Evolutionary conservation across 2,797 vertebrate species (phyloP), one percentile per base, ranked within the genome.

Genomic region (Atherinosoma microstoma): DNA sequence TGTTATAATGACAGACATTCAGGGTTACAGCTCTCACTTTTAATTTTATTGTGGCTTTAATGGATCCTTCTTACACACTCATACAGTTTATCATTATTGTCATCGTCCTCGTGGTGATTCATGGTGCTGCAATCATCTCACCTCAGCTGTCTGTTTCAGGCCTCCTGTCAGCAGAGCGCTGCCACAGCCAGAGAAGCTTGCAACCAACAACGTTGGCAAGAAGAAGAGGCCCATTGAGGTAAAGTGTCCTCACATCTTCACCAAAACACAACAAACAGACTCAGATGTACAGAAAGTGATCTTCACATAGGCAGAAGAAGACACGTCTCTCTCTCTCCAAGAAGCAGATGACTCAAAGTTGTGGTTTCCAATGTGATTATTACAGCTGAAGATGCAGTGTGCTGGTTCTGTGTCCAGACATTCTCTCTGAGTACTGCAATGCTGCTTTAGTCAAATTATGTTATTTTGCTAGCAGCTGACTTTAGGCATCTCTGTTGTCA

Each of bases 191-290:
- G 98, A 99, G 90, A 99, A 99, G 83, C 96, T 99, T 58, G 97
- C 99, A 89, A 99, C 97, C 79, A 99, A 99, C 84, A 99, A 99
- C 1, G 96, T 99, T 9, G 98, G 98, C 68, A 99, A 99, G 89
- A 99, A 99, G 92, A 99, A 99, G 94, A 96, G 96, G 84, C 97
- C 97, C 6, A 97, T 99, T 51, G 98, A 99, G 95, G 98, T 95
- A 79, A 89, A 13, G 8, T 20, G 24, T 64, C 36, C 60, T 59
- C 12, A 60, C 13, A 63, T 78, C 47, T 34, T 71, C 1, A 51
- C 49, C 53, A 12, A 22, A 69, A 47, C 35, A 32, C 60, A 58
- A 32, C 22, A 54, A 62, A 62, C 16, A 36, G 12, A 29, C 32
- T 6, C 1, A 76, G 22, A 9, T 0, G 42, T 47, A 58, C 24